Percentiles rank a stretch among this genome's conserved stretches.
phyloP scores from a whole-genome alignment of 2,797 vertebrate species.

The Coranthus polyacanthus region DNA sequence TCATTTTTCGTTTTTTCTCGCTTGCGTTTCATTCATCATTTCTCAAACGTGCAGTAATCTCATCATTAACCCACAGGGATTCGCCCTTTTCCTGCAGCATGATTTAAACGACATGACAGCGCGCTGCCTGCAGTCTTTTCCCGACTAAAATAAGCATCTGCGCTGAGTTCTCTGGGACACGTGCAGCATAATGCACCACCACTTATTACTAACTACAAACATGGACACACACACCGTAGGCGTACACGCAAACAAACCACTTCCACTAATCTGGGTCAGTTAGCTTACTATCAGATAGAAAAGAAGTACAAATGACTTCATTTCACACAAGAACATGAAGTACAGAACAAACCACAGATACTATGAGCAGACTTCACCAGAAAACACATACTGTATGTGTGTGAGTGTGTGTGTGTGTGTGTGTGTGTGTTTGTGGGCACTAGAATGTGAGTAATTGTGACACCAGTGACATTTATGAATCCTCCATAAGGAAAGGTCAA shows the following conservation, averaged over 20 bases:
- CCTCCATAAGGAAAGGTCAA: conserved; percentile 52
- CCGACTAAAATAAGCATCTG: conserved; percentile 70
- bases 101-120: conserved; percentile 65
- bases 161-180: conserved; percentile 46
- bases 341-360: not conserved
- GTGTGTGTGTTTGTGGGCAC: not conserved
- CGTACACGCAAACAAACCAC: conserved; percentile 15
- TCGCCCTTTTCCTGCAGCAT: conserved; percentile 33
- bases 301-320: conserved; percentile 1
- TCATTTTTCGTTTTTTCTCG: conserved; percentile 22
- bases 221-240: conserved; percentile 8
- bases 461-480: conserved; percentile 56
- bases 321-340: not conserved
- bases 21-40: conserved; percentile 46
- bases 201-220: conserved; percentile 49
- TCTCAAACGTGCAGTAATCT: conserved; percentile 52
- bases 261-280: conserved; percentile 52
- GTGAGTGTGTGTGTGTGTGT: not conserved
- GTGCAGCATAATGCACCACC: conserved; percentile 51
- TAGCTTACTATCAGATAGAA: conserved; percentile 21
- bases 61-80: conserved; percentile 51
- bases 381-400: not conserved
- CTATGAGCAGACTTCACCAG: conserved; percentile 6
- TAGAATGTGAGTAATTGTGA: conserved; percentile 33
- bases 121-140: conserved; percentile 54